Evolutionary conservation across 2,888 invertebrate genomes (phyloP).

Genomic region (Caenorhabditis uteleia): DNA sequence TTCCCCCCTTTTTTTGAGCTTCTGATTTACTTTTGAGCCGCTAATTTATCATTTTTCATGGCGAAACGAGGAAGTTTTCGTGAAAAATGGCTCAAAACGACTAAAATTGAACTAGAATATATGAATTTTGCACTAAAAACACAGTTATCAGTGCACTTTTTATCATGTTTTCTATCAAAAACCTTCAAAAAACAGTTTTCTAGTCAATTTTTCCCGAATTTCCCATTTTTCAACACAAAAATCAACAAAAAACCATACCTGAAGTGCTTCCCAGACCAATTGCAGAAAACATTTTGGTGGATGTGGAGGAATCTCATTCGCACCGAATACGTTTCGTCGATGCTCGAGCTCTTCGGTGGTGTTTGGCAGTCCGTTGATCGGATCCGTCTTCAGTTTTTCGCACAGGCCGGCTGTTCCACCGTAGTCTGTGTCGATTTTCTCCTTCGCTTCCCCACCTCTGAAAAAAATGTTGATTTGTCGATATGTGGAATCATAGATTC

Average conservation of each 20-base stretch:
- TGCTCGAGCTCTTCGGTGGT: slow-evolving; percentile 46
- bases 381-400: slow-evolving; percentile 93
- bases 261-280: slow-evolving; percentile 67
- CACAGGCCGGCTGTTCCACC: slow-evolving; percentile 83
- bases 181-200: no score
- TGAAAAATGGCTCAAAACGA: no score
- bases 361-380: slow-evolving; percentile 79
- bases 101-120: no score
- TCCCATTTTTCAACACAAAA: slow-evolving; percentile 1
- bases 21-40: no score
- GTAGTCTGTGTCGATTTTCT: slow-evolving; percentile 57
- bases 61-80: no score
- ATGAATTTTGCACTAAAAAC: no score
- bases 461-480: slow-evolving; percentile 11
- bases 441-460: slow-evolving; percentile 63
- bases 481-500: no score
- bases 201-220: no score
- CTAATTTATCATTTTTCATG: no score
- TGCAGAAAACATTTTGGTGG: slow-evolving; percentile 65
- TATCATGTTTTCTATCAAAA: no score
- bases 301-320: slow-evolving; percentile 68
- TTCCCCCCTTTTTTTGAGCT: no score
- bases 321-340: slow-evolving; percentile 61
- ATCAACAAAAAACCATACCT: slow-evolving; percentile 45
- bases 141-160: no score